phyloP scores from a whole-genome alignment of 2,888 invertebrate genomes.

The Liposcelis brunnea region DNA sequence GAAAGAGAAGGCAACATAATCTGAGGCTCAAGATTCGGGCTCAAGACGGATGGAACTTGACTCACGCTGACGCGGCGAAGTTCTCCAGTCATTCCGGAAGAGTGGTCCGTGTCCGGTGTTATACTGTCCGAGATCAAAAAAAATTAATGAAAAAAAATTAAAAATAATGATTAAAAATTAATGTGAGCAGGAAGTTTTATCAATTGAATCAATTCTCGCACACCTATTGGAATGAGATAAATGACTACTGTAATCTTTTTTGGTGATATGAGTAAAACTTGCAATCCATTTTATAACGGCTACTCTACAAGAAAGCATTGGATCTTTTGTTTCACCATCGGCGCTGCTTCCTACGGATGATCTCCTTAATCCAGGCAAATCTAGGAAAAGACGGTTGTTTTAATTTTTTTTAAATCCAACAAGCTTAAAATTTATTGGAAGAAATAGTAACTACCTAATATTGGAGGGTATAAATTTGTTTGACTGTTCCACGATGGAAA shows the following conservation, averaged over 20 bases:
- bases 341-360: conserved; percentile 28
- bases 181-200: background rate
- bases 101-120: conserved; percentile 24
- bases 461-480: conserved; percentile 68
- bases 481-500: conserved; percentile 70
- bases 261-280: conserved; percentile 61
- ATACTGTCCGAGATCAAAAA: conserved; percentile 19
- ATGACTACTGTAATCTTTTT: conserved; percentile 25
- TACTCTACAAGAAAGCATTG: conserved; percentile 57
- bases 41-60: conserved; percentile 16
- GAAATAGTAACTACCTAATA: conserved; percentile 36
- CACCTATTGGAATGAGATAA: conserved; percentile 23
- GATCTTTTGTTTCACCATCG: conserved; percentile 34
- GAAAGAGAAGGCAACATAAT: no score
- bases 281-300: conserved; percentile 81
- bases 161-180: no score
- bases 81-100: conserved; percentile 22
- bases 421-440: background rate
- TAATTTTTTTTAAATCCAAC: no score
- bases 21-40: no score
- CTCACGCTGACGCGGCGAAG: conserved; percentile 28
- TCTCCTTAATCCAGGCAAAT: conserved; percentile 56
- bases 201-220: background rate
- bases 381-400: conserved; percentile 24
- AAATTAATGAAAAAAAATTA: background rate